Evolutionary conservation across 2,888 invertebrate species (phyloP), one percentile per base, ranked within the genome.

Genomic region (Gymnoscelis rufifasciata): DNA sequence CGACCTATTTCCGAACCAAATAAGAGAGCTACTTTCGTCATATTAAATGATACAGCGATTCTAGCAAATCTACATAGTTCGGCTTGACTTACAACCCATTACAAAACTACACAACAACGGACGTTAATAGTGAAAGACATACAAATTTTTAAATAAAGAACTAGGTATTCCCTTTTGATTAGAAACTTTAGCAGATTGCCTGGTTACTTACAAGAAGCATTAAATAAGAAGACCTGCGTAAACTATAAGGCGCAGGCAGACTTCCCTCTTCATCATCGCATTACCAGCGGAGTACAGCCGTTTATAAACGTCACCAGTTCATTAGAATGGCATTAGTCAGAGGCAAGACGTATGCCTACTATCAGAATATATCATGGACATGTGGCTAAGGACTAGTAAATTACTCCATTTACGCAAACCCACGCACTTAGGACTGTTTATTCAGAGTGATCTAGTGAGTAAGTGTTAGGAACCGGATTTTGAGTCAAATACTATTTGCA

Each of bases 261-360:
- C 42, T 13, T 28, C 31, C 24, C 45, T 30, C 45, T 45, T 29
- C 41, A 49, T 47, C 48, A 60, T 55, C 54, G 42, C 43, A 60
- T 51, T 56, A 51, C 51, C 37, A 43, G 59, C 59, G 54, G 47
- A 46, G 61, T 44, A 48, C 52, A 50, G 27, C 50, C 56, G 60
- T 70, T 64, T 67, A 58, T 67, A 70, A 59, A 62, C 68, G 82
- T 83, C 80, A 71, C 71, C 73, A 65, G 77, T 81, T 82, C 81
- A 81, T 83, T 83, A 82, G 79, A 70, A 67, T 62, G 44, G 59
- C 73, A 81, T 84, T 81, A 82, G 71, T 83, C 80, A 80, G 69
- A 47, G 56, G 42, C 30, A 19, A 13, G 24, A 11, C 14, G 13
- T 43, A 43, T 7, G 15, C 24, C 41, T 26, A 23, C 28, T 40